These are phyloP conservation scores for Aricia artaxerxes DNA, from an alignment of 2,888 invertebrate genomes.

Conservation along the genomic window DNA sequence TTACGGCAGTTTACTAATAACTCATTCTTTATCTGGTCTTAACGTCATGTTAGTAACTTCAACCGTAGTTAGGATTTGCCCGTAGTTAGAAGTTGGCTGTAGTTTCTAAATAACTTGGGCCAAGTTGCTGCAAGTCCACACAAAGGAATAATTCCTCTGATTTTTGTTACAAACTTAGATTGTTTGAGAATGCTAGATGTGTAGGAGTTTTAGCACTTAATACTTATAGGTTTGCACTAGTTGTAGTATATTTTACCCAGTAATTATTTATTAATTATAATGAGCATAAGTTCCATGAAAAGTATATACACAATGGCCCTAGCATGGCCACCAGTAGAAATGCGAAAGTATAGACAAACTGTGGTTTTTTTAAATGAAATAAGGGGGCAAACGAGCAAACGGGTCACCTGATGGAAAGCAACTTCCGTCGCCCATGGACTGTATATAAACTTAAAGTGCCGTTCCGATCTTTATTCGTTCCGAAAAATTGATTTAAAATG, in stretches of 20 bases:
- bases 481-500: no score
- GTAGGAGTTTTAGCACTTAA: neutral
- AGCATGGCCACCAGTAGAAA: no score
- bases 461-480: no score
- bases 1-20: neutral
- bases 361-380: no score
- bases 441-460: no score
- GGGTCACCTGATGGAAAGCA: no score
- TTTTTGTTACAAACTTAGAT: neutral
- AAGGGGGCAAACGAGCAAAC: no score
- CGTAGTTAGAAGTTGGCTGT: neutral
- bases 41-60: neutral
- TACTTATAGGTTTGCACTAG: neutral
- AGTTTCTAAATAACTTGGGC: neutral
- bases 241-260: neutral
- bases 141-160: slow-evolving; percentile 4
- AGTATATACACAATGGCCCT: no score
- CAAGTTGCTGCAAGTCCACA: neutral
- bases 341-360: no score
- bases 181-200: neutral
- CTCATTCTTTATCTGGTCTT: neutral
- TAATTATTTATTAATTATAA: neutral
- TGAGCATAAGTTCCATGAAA: neutral
- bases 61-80: neutral
- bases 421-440: no score